Evolutionary conservation across 2,888 invertebrate genomes (phyloP).

Genomic region (Balanococcus diminutus): DNA sequence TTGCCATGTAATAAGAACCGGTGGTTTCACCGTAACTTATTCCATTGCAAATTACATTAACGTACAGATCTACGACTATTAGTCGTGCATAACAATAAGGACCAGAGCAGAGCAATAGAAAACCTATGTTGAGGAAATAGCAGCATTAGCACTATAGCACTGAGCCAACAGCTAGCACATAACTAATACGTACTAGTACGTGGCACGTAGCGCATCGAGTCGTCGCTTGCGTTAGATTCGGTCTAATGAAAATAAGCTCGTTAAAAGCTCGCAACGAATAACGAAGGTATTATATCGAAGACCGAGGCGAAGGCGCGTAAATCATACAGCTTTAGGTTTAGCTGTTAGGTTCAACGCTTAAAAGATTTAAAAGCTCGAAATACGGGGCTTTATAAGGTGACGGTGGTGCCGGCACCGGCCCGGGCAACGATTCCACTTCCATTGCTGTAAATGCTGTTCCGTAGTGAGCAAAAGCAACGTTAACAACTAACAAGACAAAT

Average conservation of each 20-base stretch:
- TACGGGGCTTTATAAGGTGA: not conserved
- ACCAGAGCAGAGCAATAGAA: no score
- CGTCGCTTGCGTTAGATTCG: not conserved
- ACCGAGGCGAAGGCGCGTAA: not conserved
- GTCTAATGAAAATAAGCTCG: not conserved
- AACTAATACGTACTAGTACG: no score
- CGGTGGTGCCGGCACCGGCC: not conserved
- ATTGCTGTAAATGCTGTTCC: not conserved
- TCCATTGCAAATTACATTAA: no score
- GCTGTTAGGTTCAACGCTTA: not conserved
- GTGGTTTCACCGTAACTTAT: no score
- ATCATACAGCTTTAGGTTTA: not conserved
- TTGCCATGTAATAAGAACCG: no score
- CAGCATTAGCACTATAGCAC: no score
- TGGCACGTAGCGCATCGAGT: not conserved
- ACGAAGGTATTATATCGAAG: not conserved
- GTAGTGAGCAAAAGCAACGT: no score
- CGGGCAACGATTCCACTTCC: not conserved
- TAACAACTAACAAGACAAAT: constrained; percentile 44
- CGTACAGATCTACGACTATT: no score
- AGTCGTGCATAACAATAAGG: no score
- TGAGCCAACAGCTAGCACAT: no score
- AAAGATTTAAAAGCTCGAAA: constrained; percentile 11
- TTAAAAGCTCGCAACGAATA: not conserved
- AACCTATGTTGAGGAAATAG: no score